phyloP scores from a whole-genome alignment of 2,113 vertebrate species.

The Gallinago undulata region DNA sequence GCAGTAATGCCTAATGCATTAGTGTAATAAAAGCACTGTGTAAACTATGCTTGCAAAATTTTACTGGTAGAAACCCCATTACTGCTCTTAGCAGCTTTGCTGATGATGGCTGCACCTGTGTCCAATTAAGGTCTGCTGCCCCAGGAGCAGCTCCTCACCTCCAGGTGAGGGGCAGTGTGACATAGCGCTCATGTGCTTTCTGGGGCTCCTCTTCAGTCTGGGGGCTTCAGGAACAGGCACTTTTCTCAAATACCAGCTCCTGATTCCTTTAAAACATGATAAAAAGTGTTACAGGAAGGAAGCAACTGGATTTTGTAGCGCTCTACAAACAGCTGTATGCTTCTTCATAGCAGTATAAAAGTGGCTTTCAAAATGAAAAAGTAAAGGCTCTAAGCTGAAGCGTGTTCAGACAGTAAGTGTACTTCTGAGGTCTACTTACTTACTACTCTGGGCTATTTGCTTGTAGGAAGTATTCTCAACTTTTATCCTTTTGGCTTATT shows the following conservation, averaged over 20 bases:
- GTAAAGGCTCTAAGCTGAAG: not conserved
- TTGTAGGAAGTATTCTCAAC: not conserved
- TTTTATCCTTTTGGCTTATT: not conserved
- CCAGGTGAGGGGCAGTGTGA: too few relatives aligned
- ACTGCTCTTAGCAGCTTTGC: not conserved
- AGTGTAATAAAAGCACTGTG: not conserved
- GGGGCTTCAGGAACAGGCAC: accelerated
- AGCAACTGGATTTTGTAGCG: accelerated
- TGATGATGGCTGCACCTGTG: not conserved
- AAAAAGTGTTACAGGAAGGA: not conserved
- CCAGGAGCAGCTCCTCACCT: not conserved
- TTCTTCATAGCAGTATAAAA: accelerated
- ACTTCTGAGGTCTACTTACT: accelerated
- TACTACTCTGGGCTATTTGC: accelerated
- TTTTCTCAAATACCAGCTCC: accelerated
- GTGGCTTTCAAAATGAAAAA: not conserved
- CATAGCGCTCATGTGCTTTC: accelerated
- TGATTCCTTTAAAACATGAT: accelerated
- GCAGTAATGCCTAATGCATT: accelerated
- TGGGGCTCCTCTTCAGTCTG: accelerated
- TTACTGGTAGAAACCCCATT: not conserved
- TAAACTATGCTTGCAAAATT: not conserved
- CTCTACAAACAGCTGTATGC: accelerated
- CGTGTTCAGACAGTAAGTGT: accelerated
- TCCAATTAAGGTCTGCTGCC: not conserved